phyloP scores from a whole-genome alignment of 2,113 vertebrate species.

The Falcunculus frontatus region DNA sequence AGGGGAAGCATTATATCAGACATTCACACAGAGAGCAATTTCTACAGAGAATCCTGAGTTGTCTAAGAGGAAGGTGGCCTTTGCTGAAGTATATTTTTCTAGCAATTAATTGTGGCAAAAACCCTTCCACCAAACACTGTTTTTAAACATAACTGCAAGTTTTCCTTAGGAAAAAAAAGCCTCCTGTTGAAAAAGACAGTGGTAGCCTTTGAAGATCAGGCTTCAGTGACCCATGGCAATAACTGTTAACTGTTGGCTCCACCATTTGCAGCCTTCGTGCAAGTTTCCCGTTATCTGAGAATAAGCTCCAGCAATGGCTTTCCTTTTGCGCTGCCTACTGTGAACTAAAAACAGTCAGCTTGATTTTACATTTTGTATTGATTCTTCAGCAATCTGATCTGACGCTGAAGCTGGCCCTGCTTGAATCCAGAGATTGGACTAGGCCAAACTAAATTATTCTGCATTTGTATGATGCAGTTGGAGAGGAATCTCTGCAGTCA shows the following conservation, averaged over 20 bases:
- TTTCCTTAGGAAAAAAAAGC: background rate
- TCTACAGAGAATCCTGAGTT: background rate
- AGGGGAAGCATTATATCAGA: background rate
- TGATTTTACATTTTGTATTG: constrained; percentile 26
- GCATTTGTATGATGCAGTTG: background rate
- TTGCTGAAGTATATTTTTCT: background rate
- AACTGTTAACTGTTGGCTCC: background rate
- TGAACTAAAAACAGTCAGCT: constrained; percentile 3
- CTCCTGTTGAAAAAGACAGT: background rate
- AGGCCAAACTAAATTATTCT: background rate
- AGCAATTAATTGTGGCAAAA: background rate
- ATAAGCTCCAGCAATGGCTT: background rate
- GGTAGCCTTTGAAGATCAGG: background rate
- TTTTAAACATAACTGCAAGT: background rate
- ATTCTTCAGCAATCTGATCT: background rate
- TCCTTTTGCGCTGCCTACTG: background rate
- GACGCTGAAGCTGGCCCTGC: background rate
- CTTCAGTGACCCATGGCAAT: background rate
- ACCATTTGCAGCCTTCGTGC: background rate
- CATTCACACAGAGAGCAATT: background rate
- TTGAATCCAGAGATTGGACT: background rate
- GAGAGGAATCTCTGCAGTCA: background rate
- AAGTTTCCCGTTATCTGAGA: constrained; percentile 10
- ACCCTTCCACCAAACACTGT: background rate
- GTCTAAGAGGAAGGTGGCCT: background rate